phyloP scores from a whole-genome alignment of 2,888 invertebrate species.

The Nesidiocoris tenuis region DNA sequence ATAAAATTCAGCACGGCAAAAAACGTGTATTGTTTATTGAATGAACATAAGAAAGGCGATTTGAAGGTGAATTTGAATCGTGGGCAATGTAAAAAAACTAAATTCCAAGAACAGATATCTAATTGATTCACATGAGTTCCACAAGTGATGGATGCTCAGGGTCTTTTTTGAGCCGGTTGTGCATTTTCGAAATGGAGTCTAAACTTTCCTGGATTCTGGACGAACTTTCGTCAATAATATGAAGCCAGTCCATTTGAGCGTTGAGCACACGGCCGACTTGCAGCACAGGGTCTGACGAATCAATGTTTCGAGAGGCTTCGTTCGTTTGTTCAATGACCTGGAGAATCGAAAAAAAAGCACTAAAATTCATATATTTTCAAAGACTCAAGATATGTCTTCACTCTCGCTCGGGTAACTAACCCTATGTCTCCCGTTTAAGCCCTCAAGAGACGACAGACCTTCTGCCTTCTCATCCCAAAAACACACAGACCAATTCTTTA shows the following conservation, averaged over 20 bases:
- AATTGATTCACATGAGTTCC: not conserved
- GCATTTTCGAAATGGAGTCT: constrained; percentile 78
- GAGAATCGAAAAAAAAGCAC: no score
- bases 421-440: no score
- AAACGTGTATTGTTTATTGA: no score
- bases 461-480: no score
- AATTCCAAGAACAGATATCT: not conserved
- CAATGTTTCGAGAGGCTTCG: constrained; percentile 78
- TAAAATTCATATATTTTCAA: no score
- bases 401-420: no score
- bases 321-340: constrained; percentile 84
- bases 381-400: no score
- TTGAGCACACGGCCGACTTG: constrained; percentile 92
- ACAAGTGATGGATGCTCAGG: not conserved
- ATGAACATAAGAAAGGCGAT: no score
- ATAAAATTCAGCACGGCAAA: no score
- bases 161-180: constrained; percentile 73
- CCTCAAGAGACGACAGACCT: no score
- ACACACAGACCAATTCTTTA: no score
- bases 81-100: no score
- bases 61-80: not conserved
- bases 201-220: constrained; percentile 73
- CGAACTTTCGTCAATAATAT: constrained; percentile 89
- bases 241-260: constrained; percentile 93
- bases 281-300: constrained; percentile 82